These are phyloP conservation scores for Upupa epops DNA, from an alignment of 2,113 vertebrate genomes.

Conservation along the genomic window DNA sequence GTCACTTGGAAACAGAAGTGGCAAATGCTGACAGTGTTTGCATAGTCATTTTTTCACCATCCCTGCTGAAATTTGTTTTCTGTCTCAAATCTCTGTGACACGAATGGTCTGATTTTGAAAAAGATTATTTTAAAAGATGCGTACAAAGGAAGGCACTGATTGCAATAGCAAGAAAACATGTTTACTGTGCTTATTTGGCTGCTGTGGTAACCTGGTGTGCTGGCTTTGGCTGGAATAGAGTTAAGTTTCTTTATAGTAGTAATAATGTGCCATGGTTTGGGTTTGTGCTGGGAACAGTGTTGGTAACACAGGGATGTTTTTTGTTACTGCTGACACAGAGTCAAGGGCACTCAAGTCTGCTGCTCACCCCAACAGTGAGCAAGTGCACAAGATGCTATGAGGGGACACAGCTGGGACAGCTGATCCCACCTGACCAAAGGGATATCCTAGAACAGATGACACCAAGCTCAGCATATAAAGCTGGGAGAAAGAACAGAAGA, in stretches of 20 bases:
- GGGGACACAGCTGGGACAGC: background rate
- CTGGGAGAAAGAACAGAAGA: background rate
- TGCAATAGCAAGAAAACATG: background rate
- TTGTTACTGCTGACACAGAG: background rate
- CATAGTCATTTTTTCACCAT: conserved; percentile 6
- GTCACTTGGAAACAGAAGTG: conserved; percentile 33
- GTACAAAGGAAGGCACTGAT: background rate
- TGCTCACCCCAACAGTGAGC: background rate
- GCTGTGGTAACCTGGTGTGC: background rate
- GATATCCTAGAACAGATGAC: background rate
- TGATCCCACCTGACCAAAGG: background rate
- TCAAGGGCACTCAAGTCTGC: background rate
- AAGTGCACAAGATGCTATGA: background rate
- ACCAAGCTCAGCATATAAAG: background rate
- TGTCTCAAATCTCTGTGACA: background rate
- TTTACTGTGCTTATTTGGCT: background rate
- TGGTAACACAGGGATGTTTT: background rate
- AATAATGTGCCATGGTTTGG: background rate
- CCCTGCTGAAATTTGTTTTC: conserved; percentile 7
- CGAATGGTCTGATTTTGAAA: background rate
- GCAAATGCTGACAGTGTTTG: background rate
- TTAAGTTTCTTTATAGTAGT: background rate
- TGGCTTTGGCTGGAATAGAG: background rate
- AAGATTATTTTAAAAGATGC: background rate
- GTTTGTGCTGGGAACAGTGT: background rate